phyloP scores from a whole-genome alignment of 2,113 vertebrate species.

The Percina caprodes region DNA sequence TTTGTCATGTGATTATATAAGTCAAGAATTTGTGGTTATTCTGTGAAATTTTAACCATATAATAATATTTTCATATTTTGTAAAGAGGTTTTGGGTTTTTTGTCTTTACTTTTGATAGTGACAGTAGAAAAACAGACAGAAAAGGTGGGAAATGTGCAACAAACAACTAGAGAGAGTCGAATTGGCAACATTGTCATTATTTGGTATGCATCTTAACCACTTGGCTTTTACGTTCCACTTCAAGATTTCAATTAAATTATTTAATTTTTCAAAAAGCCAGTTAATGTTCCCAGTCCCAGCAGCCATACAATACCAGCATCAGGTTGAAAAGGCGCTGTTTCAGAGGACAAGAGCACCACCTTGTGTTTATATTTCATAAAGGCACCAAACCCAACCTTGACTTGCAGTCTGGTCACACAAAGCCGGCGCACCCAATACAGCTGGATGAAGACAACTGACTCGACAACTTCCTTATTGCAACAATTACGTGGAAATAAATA shows the following conservation, averaged over 20 bases:
- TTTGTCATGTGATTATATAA: neutral
- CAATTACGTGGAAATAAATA: constrained; percentile 42
- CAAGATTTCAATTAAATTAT: too few relatives aligned
- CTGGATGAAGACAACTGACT: constrained; percentile 11
- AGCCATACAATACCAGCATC: neutral
- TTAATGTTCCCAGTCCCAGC: neutral
- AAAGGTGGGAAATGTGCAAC: too few relatives aligned
- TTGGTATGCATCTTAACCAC: too few relatives aligned
- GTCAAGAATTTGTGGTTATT: neutral
- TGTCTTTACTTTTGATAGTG: too few relatives aligned
- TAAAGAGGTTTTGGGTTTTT: neutral
- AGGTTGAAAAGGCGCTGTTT: constrained; percentile 29
- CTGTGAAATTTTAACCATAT: neutral
- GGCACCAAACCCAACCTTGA: neutral
- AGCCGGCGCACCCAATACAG: constrained; percentile 6
- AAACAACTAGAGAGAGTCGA: too few relatives aligned
- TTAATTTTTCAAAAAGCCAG: neutral
- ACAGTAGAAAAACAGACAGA: too few relatives aligned
- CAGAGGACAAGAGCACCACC: constrained; percentile 78
- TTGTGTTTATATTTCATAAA: constrained; percentile 68
- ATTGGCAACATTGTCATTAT: too few relatives aligned
- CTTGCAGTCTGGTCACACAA: constrained; percentile 31
- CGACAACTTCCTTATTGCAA: constrained; percentile 24
- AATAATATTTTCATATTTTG: neutral
- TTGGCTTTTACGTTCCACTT: too few relatives aligned